Percentiles rank a stretch among this genome's conserved stretches.
Conservation (phyloP, 2,888 invertebrate genomes). For the Cosmorhoe ocellata region DNA sequence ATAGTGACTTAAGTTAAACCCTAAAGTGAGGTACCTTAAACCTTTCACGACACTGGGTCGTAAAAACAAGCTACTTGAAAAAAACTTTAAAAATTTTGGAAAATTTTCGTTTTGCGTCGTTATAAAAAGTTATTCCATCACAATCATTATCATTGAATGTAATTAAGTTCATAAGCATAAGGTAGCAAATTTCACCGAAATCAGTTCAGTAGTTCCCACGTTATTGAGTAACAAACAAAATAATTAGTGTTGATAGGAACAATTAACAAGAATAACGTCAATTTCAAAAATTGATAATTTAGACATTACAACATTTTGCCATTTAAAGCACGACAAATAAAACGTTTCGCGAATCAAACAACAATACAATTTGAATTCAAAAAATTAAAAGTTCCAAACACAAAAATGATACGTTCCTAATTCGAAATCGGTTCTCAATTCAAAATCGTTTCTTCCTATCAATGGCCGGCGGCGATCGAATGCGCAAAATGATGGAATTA, state of each 20-base stretch:
- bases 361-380: slow-evolving; percentile 37
- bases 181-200: too few relatives aligned
- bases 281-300: neutral
- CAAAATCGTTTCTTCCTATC: slow-evolving; percentile 51
- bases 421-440: slow-evolving; percentile 59
- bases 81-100: neutral
- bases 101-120: neutral
- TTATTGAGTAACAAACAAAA: too few relatives aligned
- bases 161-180: too few relatives aligned
- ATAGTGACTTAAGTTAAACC: neutral
- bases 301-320: neutral
- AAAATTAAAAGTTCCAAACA: slow-evolving; percentile 40
- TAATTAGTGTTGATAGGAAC: too few relatives aligned
- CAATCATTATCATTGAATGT: too few relatives aligned
- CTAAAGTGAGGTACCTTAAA: too few relatives aligned
- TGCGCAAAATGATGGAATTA: slow-evolving; percentile 23
- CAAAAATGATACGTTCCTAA: slow-evolving; percentile 63
- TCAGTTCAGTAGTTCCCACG: too few relatives aligned
- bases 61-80: too few relatives aligned
- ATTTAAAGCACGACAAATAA: slow-evolving; percentile 34
- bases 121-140: too few relatives aligned
- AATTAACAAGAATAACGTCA: too few relatives aligned
- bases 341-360: slow-evolving; percentile 36
- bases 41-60: too few relatives aligned
- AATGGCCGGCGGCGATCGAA: slow-evolving; percentile 25